Conservation (phyloP, 2,888 invertebrate genomes). For the Poecilus cupreus region DNA sequence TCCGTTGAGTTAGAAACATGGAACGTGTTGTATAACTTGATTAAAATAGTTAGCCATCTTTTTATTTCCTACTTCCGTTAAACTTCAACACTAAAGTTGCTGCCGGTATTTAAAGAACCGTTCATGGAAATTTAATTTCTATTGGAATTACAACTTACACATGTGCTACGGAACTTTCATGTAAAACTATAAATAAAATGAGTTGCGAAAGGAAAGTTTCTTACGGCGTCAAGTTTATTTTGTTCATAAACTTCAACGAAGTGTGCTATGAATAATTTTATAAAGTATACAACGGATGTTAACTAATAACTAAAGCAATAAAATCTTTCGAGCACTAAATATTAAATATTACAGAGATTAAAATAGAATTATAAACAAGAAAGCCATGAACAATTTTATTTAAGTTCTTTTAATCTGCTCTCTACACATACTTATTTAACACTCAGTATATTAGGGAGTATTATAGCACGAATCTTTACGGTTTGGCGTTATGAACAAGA, state of each 20-base stretch:
- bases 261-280: background rate
- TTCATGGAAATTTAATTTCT: constrained; percentile 26
- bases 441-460: too few species aligned
- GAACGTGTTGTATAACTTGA: constrained; percentile 29
- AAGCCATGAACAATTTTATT: too few species aligned
- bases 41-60: constrained; percentile 31
- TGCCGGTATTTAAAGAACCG: constrained; percentile 3
- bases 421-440: too few species aligned
- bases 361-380: background rate
- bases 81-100: background rate
- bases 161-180: background rate
- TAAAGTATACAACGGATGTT: background rate
- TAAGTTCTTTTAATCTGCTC: too few species aligned
- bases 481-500: too few species aligned
- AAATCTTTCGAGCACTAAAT: background rate
- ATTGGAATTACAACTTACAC: constrained; percentile 8
- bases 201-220: background rate
- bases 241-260: background rate
- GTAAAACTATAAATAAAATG: background rate
- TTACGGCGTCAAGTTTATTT: background rate
- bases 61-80: background rate
- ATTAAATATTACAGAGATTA: background rate
- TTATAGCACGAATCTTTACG: too few species aligned
- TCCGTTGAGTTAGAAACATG: background rate
- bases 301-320: background rate